These are phyloP conservation scores for Teleiodes luculella DNA, from an alignment of 2,888 invertebrate genomes.

Conservation along the genomic window DNA sequence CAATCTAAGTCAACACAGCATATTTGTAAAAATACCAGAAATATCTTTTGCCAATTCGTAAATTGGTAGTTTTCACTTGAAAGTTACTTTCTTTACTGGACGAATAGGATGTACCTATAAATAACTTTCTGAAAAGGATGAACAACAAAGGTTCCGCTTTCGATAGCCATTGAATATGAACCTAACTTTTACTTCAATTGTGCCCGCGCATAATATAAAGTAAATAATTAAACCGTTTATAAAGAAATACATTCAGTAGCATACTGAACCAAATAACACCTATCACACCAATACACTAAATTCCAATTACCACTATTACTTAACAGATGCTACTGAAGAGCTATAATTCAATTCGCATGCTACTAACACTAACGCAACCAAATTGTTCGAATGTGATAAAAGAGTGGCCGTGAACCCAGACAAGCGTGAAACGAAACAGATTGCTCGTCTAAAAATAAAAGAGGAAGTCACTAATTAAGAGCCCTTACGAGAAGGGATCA, in stretches of 20 bases:
- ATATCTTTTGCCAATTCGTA: too few relatives aligned
- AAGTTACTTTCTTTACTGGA: too few relatives aligned
- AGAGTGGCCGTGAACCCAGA: constrained; percentile 11
- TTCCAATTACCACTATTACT: neutral
- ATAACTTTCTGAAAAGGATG: too few relatives aligned
- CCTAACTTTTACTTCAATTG: too few relatives aligned
- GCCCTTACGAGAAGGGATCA: constrained; percentile 30
- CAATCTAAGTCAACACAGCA: too few relatives aligned
- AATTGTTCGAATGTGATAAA: constrained; percentile 9
- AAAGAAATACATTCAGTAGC: neutral
- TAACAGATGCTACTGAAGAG: neutral
- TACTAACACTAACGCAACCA: constrained; percentile 8
- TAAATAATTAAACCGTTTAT: too few relatives aligned
- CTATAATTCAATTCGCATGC: neutral
- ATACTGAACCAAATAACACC: neutral
- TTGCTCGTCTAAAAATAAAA: constrained; percentile 34
- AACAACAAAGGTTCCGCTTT: too few relatives aligned
- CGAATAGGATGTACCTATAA: too few relatives aligned
- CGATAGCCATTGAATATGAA: too few relatives aligned
- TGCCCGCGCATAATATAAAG: too few relatives aligned
- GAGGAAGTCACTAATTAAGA: constrained; percentile 44
- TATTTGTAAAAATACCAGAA: too few relatives aligned
- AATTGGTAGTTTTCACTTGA: too few relatives aligned
- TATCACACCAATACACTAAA: neutral
- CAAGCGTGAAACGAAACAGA: constrained; percentile 42